Percentiles rank a stretch among this genome's conserved stretches.
phyloP scores from a whole-genome alignment of 2,888 invertebrate genomes.

The Clepsis dumicolana region DNA sequence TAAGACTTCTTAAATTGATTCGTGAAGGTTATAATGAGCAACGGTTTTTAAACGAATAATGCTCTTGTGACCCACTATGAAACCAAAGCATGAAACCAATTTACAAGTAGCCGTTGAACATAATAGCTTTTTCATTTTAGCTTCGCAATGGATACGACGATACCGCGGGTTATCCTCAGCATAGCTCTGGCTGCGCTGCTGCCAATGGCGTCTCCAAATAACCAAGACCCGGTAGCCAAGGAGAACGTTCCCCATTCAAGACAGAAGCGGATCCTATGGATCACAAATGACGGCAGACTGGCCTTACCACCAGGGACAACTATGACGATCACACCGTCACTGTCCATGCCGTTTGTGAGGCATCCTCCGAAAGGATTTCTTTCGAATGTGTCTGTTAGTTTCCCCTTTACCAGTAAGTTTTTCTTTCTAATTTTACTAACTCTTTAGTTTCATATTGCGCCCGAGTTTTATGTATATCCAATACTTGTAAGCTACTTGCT shows the following conservation, averaged over 20 bases:
- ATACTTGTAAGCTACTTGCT: neutral
- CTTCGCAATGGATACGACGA: slow-evolving; percentile 75
- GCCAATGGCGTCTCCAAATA: slow-evolving; percentile 73
- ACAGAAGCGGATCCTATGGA: slow-evolving; percentile 93
- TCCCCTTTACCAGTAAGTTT: slow-evolving; percentile 93
- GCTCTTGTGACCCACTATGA: too few species aligned
- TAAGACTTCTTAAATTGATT: too few species aligned
- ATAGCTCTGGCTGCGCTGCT: slow-evolving; percentile 78
- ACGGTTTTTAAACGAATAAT: neutral
- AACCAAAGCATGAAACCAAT: neutral
- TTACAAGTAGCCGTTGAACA: neutral
- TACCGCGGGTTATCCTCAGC: slow-evolving; percentile 77
- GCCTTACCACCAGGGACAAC: slow-evolving; percentile 94
- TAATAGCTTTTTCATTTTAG: slow-evolving; percentile 51
- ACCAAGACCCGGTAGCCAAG: slow-evolving; percentile 64
- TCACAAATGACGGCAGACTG: slow-evolving; percentile 93
- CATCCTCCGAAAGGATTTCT: slow-evolving; percentile 95
- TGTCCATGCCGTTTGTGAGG: slow-evolving; percentile 93
- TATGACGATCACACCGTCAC: slow-evolving; percentile 92
- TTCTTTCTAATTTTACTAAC: neutral
- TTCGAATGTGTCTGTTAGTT: slow-evolving; percentile 93
- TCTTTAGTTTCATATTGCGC: neutral
- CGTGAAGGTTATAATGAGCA: neutral
- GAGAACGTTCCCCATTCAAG: slow-evolving; percentile 88
- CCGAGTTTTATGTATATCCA: neutral